These are phyloP conservation scores for Euplexia lucipara DNA, from an alignment of 2,888 invertebrate species.

Conservation along the genomic window DNA sequence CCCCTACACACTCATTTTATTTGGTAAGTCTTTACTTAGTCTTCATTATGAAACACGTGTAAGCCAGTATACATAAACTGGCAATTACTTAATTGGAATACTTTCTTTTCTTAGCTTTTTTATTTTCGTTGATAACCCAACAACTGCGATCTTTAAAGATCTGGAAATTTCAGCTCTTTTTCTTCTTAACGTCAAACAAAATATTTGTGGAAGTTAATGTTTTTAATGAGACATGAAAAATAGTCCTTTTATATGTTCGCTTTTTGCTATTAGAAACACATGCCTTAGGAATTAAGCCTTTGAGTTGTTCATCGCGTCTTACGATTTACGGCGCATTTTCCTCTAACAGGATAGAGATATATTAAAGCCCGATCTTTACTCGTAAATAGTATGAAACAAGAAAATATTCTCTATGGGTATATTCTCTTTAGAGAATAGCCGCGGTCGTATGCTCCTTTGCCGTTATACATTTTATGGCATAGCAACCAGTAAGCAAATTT, in stretches of 20 bases:
- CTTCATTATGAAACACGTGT: background rate
- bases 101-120: background rate
- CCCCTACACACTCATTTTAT: background rate
- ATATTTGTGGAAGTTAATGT: background rate
- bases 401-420: too few relatives aligned
- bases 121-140: background rate
- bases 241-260: background rate
- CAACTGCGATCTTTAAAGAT: background rate
- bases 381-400: too few relatives aligned
- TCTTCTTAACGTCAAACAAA: background rate
- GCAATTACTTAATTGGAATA: background rate
- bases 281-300: background rate
- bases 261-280: background rate
- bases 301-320: conserved; percentile 11
- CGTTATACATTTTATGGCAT: too few relatives aligned
- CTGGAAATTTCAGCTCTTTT: background rate
- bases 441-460: too few relatives aligned
- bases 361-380: background rate
- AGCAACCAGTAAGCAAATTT: too few relatives aligned
- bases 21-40: background rate
- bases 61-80: background rate
- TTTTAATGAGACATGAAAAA: background rate
- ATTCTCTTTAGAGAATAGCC: too few relatives aligned
- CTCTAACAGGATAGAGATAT: background rate
- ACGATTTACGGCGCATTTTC: background rate